Percentiles rank a stretch among this genome's conserved stretches.
These are phyloP conservation scores for Siniperca chuatsi DNA, from an alignment of 2,113 vertebrate species.

Conservation along the genomic window DNA sequence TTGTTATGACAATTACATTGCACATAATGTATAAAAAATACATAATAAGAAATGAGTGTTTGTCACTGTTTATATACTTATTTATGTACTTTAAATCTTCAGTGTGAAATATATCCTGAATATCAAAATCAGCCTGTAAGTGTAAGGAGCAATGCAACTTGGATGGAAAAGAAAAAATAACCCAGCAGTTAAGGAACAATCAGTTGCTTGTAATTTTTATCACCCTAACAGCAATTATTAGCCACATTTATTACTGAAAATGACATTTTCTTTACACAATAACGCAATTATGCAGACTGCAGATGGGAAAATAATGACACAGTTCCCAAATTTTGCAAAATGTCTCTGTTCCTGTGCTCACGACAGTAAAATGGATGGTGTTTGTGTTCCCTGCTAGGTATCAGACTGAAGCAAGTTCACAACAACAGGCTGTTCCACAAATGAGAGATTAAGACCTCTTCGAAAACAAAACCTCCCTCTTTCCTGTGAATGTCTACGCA, in stretches of 20 bases:
- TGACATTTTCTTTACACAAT: not conserved
- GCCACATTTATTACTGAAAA: not conserved
- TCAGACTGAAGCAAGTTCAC: constrained; percentile 33
- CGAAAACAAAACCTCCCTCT: constrained; percentile 12
- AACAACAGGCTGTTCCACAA: constrained; percentile 35
- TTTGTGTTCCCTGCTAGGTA: constrained; percentile 22
- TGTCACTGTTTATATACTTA: not conserved
- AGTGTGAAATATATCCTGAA: too few relatives aligned
- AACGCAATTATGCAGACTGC: not conserved
- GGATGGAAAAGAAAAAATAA: not conserved
- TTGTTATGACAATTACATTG: not conserved
- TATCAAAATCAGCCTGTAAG: not conserved
- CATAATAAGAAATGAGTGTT: not conserved
- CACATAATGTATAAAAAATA: not conserved
- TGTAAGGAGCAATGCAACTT: not conserved
- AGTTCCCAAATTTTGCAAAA: not conserved
- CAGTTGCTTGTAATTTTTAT: not conserved
- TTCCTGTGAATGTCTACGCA: not conserved
- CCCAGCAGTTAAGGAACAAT: constrained; percentile 15
- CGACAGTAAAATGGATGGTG: constrained; percentile 23
- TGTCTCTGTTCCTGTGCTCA: not conserved
- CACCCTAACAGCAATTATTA: not conserved
- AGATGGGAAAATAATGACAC: constrained; percentile 14
- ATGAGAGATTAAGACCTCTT: constrained; percentile 28
- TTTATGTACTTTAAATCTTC: not conserved